Base-by-base conservation (phyloP, 2,113 vertebrate species). In the Coptodon bakossiorum region DNA sequence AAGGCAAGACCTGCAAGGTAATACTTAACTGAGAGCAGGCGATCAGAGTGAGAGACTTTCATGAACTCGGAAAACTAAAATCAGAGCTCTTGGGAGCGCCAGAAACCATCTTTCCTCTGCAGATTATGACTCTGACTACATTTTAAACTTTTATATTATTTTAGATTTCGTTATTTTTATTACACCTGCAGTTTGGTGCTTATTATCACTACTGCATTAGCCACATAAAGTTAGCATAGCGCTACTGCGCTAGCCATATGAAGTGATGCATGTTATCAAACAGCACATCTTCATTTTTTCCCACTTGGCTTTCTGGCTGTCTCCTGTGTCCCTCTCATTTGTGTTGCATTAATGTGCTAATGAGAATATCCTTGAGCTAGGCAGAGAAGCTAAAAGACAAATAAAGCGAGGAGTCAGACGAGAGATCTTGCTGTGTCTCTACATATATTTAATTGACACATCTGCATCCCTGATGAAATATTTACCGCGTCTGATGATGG, bases 391-490 rank as follows among this genome's bases (percentile, higher is more conserved):
- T 81, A 86, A 91, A 91, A 94, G 85, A 95, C 93, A 94, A 94
- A 94, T 91, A 94, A 93, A 93, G 89, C 17, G 36, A 68, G 85
- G 87, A 90, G 89, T 85, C 91, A 90, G 90, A 88, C 19, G 89
- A 90, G 92, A 83, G 91, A 91, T 93, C 94, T 90, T 9, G 89
- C 86, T 91, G 92, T 81, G 90, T 91, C 88, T 94, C 89, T 52
- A 91, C 88, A 85, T 91, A 94, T 93, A 87, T 96, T 95, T 96
- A 96, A 96, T 96, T 96, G 95, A 96, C 95, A 96, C 95, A 96
- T 96, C 95, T 95, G 95, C 94, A 96, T 95, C 94, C 86, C 92
- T 96, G 94, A 96, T 95, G 93, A 94, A 96, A 95, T 96, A 95
- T 96, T 96, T 95, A 95, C 93, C 27, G 89, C 92, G 92, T 93